A percentile compares a stretch with the other conserved stretches of the same genome.
Evolutionary conservation across 2,888 invertebrate species (phyloP).

Genomic region (Protonemura montana): DNA sequence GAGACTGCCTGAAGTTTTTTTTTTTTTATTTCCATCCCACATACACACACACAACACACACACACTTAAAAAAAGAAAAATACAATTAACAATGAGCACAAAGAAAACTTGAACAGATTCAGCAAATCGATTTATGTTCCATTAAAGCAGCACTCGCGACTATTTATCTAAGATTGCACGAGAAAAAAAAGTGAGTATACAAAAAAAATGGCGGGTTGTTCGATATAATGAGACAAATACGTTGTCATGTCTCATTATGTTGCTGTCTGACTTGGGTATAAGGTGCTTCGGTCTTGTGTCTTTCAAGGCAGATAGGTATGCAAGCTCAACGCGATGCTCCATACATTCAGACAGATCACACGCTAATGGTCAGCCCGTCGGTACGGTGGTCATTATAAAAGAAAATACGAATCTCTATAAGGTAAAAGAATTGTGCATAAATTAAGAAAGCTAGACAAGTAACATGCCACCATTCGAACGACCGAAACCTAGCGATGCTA

Average conservation of each 20-base stretch:
- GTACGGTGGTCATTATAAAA: slow-evolving; percentile 17
- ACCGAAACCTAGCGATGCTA: not conserved
- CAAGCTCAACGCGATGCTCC: not conserved
- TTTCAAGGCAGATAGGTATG: not conserved
- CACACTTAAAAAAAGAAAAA: too few relatives aligned
- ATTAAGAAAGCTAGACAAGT: slow-evolving; percentile 15
- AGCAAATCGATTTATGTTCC: slow-evolving; percentile 24
- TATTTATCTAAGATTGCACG: not conserved
- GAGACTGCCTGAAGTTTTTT: not conserved
- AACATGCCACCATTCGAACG: slow-evolving; percentile 18
- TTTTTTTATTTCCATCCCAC: not conserved
- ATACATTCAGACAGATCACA: not conserved
- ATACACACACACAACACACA: not conserved
- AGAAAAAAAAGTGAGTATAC: not conserved
- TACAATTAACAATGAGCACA: not conserved
- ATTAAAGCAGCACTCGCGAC: not conserved
- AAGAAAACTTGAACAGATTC: not conserved
- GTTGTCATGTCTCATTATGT: slow-evolving; percentile 38
- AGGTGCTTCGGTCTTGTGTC: not conserved
- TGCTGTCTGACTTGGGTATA: not conserved
- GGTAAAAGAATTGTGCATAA: slow-evolving; percentile 39
- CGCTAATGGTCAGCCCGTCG: not conserved
- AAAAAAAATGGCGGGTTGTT: not conserved
- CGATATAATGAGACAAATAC: slow-evolving; percentile 41
- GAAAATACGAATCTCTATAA: slow-evolving; percentile 34